Evolutionary conservation across 2,888 invertebrate genomes (phyloP).

Genomic region (Prenolepis imparis): DNA sequence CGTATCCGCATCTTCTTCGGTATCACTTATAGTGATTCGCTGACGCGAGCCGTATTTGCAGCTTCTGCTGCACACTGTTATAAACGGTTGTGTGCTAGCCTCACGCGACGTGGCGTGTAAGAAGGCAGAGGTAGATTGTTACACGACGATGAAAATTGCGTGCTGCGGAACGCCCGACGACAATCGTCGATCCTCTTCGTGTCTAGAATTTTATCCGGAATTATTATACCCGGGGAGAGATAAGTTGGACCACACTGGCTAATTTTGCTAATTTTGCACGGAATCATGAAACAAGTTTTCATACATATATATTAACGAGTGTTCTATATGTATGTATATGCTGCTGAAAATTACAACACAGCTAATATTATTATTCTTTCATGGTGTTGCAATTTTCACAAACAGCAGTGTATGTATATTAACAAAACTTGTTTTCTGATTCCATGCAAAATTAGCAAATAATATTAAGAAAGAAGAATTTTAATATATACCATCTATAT

Average conservation of each 20-base stretch:
- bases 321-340: too few relatives aligned
- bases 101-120: neutral
- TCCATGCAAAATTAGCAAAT: too few relatives aligned
- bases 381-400: too few relatives aligned
- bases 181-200: neutral
- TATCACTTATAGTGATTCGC: slow-evolving; percentile 53
- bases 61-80: slow-evolving; percentile 66
- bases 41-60: slow-evolving; percentile 56
- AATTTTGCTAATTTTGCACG: neutral
- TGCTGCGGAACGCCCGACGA: neutral
- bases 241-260: neutral
- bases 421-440: too few relatives aligned
- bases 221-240: neutral
- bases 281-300: neutral
- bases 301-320: too few relatives aligned
- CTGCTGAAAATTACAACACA: too few relatives aligned
- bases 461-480: too few relatives aligned
- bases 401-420: too few relatives aligned
- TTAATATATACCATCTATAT: too few relatives aligned
- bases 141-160: slow-evolving; percentile 10
- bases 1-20: slow-evolving; percentile 29
- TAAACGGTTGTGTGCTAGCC: slow-evolving; percentile 35
- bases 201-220: neutral
- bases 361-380: too few relatives aligned
- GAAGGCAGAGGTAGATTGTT: neutral